Percentiles rank a stretch among this genome's conserved stretches.
Conservation (phyloP, 2,113 vertebrate species). For the Rhinolophus sinicus region DNA sequence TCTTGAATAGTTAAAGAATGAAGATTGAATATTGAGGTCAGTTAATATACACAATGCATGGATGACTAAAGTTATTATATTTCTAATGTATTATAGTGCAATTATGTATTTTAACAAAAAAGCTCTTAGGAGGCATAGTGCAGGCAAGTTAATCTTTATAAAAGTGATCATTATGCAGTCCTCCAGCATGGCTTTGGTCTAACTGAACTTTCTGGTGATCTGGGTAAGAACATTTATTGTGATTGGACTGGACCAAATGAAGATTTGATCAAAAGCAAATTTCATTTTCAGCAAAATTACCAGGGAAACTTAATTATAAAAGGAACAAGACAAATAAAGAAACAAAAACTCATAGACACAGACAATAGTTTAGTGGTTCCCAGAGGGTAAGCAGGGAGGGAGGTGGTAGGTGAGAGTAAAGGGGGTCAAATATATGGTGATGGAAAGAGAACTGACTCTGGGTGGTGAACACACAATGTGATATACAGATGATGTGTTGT, state of each 20-base stretch:
- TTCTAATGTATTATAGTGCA: neutral
- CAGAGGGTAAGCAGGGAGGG: no score
- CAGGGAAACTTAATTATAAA: neutral
- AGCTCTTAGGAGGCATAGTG: neutral
- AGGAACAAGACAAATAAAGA: no score
- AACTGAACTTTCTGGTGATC: neutral
- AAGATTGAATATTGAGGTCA: neutral
- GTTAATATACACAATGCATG: neutral
- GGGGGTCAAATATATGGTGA: no score
- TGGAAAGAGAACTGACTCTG: no score
- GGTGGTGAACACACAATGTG: no score
- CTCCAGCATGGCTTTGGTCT: neutral
- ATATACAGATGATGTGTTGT: no score
- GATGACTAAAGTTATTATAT: slow-evolving; percentile 8
- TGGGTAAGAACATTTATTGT: neutral
- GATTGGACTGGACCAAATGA: neutral
- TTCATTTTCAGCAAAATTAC: slow-evolving; percentile 37
- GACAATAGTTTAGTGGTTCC: no score
- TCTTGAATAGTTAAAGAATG: neutral
- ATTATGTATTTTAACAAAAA: slow-evolving; percentile 35
- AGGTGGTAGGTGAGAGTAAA: no score
- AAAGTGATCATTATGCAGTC: neutral
- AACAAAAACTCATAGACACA: no score
- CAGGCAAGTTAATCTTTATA: neutral
- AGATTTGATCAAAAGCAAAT: slow-evolving; percentile 7